Percentiles rank a stretch among this genome's conserved stretches.
phyloP scores from a whole-genome alignment of 2,888 invertebrate species.

The Apomyelois bistriatella region DNA sequence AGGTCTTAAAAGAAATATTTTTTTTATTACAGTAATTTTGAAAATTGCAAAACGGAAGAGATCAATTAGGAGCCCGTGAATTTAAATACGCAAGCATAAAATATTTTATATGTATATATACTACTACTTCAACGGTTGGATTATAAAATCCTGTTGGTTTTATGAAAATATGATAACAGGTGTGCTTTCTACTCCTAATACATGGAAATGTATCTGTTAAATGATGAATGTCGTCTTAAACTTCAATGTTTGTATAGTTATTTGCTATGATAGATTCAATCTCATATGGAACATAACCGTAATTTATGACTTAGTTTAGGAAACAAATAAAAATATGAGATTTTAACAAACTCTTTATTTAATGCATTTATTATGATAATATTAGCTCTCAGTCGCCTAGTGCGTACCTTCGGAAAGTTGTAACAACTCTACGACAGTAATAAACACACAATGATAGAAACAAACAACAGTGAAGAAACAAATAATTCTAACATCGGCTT shows the following conservation, averaged over 20 bases:
- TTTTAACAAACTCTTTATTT: constrained; percentile 78
- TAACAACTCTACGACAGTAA: constrained; percentile 60
- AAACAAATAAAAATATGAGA: constrained; percentile 42
- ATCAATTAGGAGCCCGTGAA: too few relatives aligned
- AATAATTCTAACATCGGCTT: constrained; percentile 30
- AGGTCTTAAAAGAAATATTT: neutral
- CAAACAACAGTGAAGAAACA: constrained; percentile 33
- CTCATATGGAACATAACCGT: too few relatives aligned
- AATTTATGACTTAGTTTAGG: neutral
- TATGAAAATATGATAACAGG: constrained; percentile 2
- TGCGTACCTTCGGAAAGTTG: constrained; percentile 80
- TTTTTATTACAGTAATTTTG: neutral
- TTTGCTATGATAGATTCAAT: too few relatives aligned
- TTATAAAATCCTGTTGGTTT: neutral
- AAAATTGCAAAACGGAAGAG: too few relatives aligned
- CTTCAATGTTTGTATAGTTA: too few relatives aligned
- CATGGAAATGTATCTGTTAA: neutral
- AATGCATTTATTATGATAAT: constrained; percentile 78
- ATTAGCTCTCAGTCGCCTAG: constrained; percentile 80
- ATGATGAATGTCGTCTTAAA: too few relatives aligned
- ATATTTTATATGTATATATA: too few relatives aligned
- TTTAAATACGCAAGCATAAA: neutral
- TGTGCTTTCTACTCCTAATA: neutral
- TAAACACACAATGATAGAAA: constrained; percentile 39
- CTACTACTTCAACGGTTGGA: too few relatives aligned